Base-by-base conservation (phyloP, 2,113 vertebrate genomes). In the Mus spicilegus region DNA sequence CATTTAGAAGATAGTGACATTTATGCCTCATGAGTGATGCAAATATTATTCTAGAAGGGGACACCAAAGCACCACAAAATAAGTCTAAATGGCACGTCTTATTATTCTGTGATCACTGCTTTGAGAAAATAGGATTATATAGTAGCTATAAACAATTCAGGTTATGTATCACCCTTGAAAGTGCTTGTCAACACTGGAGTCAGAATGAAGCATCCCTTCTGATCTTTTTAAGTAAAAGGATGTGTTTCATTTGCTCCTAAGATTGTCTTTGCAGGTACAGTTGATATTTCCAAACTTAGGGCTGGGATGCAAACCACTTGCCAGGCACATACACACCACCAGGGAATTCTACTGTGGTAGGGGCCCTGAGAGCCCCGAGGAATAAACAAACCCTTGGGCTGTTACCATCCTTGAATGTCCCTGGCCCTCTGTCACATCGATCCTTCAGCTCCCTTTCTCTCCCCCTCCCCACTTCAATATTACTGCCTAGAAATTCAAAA, bases 191-290 rank as follows among this genome's bases (percentile, higher is more conserved):
- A 82, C 78, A 33, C 28, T 76, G 19, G 46, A 89, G 54, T 96
- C 94, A 91, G 84, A 91, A 88, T 33, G 10, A 65, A 39, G 1
- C 17, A 69, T 80, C 61, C 19, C 70, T 88, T 94, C 73, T 63
- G 51, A 69, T 82, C 39, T 36, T 73, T 94, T 86, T 95, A 70
- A 77, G 65, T 75, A 87, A 89, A 96, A 51, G 73, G 14, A 54
- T 26, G 75, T 70, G 63, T 72, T 86, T 85, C 10, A 24, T 88
- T 95, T 93, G 92, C 20, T 87, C 86, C 33, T 39, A 72, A 92
- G 94, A 56, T 46, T 88, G 17, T 69, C 28, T 69, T 94, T 96
- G 70, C 42, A 78, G 63, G 72, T 54, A n/a, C 56, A 90, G 17
- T 7, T 91, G 49, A 73, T 39, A 90, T 88, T 93, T 92, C 86